phyloP scores from a whole-genome alignment of 2,797 vertebrate genomes.

The Onychomys torridus region DNA sequence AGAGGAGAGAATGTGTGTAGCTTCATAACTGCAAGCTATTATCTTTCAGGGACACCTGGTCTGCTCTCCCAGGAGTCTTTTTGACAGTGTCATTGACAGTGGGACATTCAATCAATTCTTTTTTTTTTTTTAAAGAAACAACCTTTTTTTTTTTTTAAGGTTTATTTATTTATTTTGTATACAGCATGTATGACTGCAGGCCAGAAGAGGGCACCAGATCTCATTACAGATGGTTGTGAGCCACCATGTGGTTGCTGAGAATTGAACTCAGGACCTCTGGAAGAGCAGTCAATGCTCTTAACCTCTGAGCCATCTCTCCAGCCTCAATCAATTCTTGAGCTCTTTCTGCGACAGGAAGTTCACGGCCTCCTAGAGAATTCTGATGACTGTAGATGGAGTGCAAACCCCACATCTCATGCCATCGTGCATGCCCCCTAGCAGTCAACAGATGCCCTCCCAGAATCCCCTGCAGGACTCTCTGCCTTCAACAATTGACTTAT shows the following conservation, averaged over 20 bases:
- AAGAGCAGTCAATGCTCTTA: too few species aligned
- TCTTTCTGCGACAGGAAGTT: neutral
- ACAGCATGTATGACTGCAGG: too few species aligned
- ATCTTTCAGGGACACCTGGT: neutral
- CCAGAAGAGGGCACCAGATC: too few species aligned
- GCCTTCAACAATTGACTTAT: neutral
- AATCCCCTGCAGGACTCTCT: neutral
- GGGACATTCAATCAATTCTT: neutral
- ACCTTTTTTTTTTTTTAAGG: too few species aligned
- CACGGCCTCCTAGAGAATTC: neutral
- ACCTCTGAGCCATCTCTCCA: too few species aligned
- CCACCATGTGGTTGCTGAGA: too few species aligned
- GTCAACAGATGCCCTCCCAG: neutral
- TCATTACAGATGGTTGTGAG: too few species aligned
- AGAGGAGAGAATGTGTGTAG: neutral
- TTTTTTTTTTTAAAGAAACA: too few species aligned
- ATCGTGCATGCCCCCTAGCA: neutral
- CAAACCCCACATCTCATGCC: neutral
- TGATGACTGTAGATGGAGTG: neutral
- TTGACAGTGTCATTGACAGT: neutral
- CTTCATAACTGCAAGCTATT: neutral
- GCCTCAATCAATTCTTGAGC: neutral
- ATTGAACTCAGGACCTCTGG: too few species aligned
- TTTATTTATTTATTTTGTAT: too few species aligned
- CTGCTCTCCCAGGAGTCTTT: slow-evolving; percentile 2